Evolutionary conservation across 2,113 vertebrate genomes (phyloP).

Genomic region (Thalassoma bifasciatum): DNA sequence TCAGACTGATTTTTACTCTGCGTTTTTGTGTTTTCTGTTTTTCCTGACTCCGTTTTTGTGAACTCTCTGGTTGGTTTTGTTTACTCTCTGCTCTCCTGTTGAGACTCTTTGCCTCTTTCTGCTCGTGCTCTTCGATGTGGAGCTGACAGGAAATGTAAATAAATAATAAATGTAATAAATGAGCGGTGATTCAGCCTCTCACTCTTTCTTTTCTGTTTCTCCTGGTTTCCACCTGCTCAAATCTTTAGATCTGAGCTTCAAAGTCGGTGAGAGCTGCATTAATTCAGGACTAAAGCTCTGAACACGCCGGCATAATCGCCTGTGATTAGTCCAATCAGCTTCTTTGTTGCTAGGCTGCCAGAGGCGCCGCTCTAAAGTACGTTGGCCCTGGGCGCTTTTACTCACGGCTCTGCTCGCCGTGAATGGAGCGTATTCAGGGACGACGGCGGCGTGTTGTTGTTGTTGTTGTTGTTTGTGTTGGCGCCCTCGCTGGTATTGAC

Average conservation of each 20-base stretch:
- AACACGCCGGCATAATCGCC: conserved; percentile 31
- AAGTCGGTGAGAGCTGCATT: conserved; percentile 10
- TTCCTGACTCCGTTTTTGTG: not conserved
- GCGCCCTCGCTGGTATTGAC: conserved; percentile 24
- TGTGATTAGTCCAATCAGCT: conserved; percentile 57
- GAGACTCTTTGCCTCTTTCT: not conserved
- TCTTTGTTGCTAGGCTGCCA: conserved; percentile 39
- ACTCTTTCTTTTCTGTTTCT: not conserved
- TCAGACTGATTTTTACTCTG: too few relatives aligned
- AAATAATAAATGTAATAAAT: too few relatives aligned
- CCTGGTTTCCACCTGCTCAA: not conserved
- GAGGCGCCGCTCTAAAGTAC: conserved; percentile 39
- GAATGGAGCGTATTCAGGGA: conserved; percentile 48
- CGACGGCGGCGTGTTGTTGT: too few relatives aligned
- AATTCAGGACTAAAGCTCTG: conserved; percentile 39
- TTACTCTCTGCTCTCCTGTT: not conserved
- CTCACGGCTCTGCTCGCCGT: conserved; percentile 41
- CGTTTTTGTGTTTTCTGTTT: not conserved
- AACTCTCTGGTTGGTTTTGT: too few relatives aligned
- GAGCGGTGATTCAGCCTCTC: not conserved
- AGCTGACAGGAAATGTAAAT: not conserved
- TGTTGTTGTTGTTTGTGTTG: conserved; percentile 51
- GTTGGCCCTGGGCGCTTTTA: conserved; percentile 40
- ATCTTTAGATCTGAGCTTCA: conserved; percentile 3
- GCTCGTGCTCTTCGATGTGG: not conserved